phyloP scores from a whole-genome alignment of 2,797 vertebrate genomes.

The Pseudochromis fuscus region DNA sequence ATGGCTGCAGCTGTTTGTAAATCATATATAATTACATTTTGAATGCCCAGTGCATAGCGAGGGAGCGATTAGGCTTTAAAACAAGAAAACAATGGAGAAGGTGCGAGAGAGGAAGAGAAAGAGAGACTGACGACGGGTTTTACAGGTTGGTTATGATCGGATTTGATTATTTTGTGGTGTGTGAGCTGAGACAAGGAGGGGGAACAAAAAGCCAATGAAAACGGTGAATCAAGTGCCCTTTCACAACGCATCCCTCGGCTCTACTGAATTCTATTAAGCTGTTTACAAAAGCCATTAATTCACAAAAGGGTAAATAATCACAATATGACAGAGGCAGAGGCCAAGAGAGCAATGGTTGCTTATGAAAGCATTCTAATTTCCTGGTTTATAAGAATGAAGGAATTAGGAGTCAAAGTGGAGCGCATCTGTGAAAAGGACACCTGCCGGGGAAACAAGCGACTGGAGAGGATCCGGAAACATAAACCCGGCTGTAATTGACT shows the following conservation, averaged over 20 bases:
- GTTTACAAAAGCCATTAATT: slow-evolving; percentile 75
- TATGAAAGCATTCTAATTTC: slow-evolving; percentile 62
- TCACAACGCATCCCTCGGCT: slow-evolving; percentile 61
- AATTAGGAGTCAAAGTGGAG: slow-evolving; percentile 52
- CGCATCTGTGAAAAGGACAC: slow-evolving; percentile 52
- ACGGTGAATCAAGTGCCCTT: slow-evolving; percentile 65
- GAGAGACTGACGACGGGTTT: slow-evolving; percentile 39
- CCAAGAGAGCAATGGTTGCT: slow-evolving; percentile 56
- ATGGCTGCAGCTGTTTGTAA: slow-evolving; percentile 82
- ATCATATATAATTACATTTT: slow-evolving; percentile 82
- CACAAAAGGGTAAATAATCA: slow-evolving; percentile 76
- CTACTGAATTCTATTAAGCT: slow-evolving; percentile 70
- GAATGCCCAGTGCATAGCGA: slow-evolving; percentile 67
- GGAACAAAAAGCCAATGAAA: slow-evolving; percentile 58
- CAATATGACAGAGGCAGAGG: slow-evolving; percentile 58
- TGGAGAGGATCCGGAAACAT: slow-evolving; percentile 29
- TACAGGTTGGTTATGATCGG: slow-evolving; percentile 66
- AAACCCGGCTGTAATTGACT: slow-evolving; percentile 18
- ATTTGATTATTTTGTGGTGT: slow-evolving; percentile 66
- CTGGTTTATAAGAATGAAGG: slow-evolving; percentile 46
- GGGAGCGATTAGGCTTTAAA: slow-evolving; percentile 66
- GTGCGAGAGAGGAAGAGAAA: slow-evolving; percentile 6
- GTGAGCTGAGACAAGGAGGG: slow-evolving; percentile 43
- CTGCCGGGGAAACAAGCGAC: slow-evolving; percentile 29
- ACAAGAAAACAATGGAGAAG: slow-evolving; percentile 39